Percentiles rank a stretch among this genome's conserved stretches.
Evolutionary conservation across 2,888 invertebrate species (phyloP).

Genomic region (Papilio elwesi): DNA sequence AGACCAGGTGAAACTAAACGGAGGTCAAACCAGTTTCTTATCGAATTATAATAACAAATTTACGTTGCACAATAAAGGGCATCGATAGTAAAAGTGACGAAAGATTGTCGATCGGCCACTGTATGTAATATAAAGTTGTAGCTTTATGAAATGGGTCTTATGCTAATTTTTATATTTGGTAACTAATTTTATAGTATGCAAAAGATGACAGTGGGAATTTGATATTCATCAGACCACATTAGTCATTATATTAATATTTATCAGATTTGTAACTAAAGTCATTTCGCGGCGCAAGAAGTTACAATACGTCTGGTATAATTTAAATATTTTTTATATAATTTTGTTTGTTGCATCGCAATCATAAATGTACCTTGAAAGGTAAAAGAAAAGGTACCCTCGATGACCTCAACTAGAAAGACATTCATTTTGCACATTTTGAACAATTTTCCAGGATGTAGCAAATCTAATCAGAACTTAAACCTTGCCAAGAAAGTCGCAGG

Average conservation of each 20-base stretch:
- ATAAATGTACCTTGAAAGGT: too few species aligned
- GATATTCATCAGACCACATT: slow-evolving; percentile 18
- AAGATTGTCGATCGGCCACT: slow-evolving; percentile 40
- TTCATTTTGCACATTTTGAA: too few species aligned
- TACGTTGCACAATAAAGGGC: slow-evolving; percentile 56
- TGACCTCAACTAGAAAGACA: too few species aligned
- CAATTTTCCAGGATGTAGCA: too few species aligned
- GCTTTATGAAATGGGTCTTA: slow-evolving; percentile 47
- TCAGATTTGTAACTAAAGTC: slow-evolving; percentile 24
- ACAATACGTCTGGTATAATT: too few species aligned
- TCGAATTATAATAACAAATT: slow-evolving; percentile 57
- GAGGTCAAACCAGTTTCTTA: slow-evolving; percentile 49
- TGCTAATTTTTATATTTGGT: slow-evolving; percentile 50
- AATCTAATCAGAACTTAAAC: too few species aligned
- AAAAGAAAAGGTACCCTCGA: too few species aligned
- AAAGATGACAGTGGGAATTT: slow-evolving; percentile 28
- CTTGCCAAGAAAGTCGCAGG: too few species aligned
- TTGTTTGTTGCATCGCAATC: too few species aligned
- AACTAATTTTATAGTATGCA: slow-evolving; percentile 31
- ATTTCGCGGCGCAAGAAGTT: too few species aligned
- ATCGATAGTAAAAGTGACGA: slow-evolving; percentile 48
- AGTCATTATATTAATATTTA: slow-evolving; percentile 27
- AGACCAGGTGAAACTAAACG: slow-evolving; percentile 60
- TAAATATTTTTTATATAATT: too few species aligned
- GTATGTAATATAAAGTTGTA: slow-evolving; percentile 46